Evolutionary conservation across 2,888 invertebrate species (phyloP).

Genomic region (Aspidiotus destructor): DNA sequence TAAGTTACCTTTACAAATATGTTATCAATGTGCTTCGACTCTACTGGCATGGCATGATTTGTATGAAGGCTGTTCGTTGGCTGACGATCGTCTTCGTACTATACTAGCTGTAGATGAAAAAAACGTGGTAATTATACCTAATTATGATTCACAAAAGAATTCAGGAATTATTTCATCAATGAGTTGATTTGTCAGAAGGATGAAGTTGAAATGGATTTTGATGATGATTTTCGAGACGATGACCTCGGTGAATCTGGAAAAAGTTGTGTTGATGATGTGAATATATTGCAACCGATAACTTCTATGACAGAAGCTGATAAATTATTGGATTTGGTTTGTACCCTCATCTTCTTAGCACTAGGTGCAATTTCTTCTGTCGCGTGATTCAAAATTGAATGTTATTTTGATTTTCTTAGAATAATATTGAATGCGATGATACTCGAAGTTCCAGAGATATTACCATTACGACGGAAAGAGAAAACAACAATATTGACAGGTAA

Average conservation of each 20-base stretch:
- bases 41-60: constrained; percentile 57
- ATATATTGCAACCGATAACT: too few relatives aligned
- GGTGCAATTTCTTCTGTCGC: too few relatives aligned
- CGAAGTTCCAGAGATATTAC: too few relatives aligned
- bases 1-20: constrained; percentile 51
- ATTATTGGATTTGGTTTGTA: not conserved
- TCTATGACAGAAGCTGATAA: constrained; percentile 1
- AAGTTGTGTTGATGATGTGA: too few relatives aligned
- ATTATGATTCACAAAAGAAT: not conserved
- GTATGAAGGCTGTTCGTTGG: constrained; percentile 48
- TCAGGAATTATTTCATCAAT: too few relatives aligned
- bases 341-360: not conserved
- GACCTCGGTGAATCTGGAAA: not conserved
- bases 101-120: constrained; percentile 24
- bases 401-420: not conserved
- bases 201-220: not conserved
- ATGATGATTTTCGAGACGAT: constrained; percentile 14
- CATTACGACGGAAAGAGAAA: too few relatives aligned
- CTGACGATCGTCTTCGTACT: constrained; percentile 45
- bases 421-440: too few relatives aligned
- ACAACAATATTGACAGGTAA: too few relatives aligned
- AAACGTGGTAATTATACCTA: not conserved
- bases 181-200: too few relatives aligned
- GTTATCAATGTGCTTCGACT: constrained; percentile 55
- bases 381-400: too few relatives aligned